These are phyloP conservation scores for Scomberomorus guttatus DNA, from an alignment of 2,797 vertebrate genomes.

Conservation along the genomic window DNA sequence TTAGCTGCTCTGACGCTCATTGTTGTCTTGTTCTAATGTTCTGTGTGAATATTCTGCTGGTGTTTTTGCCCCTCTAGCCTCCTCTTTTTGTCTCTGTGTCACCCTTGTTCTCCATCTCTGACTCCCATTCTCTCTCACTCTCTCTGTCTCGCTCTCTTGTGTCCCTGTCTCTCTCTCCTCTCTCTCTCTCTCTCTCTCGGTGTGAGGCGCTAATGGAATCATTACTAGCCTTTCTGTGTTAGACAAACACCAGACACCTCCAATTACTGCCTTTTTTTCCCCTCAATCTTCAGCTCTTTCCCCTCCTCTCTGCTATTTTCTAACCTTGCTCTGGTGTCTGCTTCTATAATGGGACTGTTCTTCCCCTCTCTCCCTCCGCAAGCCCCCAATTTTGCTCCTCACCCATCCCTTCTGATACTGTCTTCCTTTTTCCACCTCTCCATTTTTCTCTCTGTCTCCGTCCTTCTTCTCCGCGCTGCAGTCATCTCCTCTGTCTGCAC, in stretches of 20 bases:
- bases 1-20: slow-evolving; percentile 36
- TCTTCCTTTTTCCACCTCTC: slow-evolving; percentile 67
- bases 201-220: slow-evolving; percentile 86
- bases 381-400: slow-evolving; percentile 59
- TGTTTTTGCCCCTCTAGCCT: slow-evolving; percentile 43
- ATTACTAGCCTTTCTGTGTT: slow-evolving; percentile 84
- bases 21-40: slow-evolving; percentile 37
- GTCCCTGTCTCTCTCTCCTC: background rate
- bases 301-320: slow-evolving; percentile 70
- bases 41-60: slow-evolving; percentile 38
- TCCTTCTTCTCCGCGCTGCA: slow-evolving; percentile 23
- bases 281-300: slow-evolving; percentile 66
- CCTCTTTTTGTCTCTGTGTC: slow-evolving; percentile 34
- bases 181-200: slow-evolving; percentile 43
- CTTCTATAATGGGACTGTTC: slow-evolving; percentile 72
- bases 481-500: slow-evolving; percentile 65
- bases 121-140: slow-evolving; percentile 23
- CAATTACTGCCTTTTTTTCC: slow-evolving; percentile 77
- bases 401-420: slow-evolving; percentile 54
- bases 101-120: slow-evolving; percentile 10
- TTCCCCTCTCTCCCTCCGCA: slow-evolving; percentile 27
- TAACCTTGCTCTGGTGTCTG: slow-evolving; percentile 68
- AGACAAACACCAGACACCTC: slow-evolving; percentile 85
- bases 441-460: slow-evolving; percentile 59
- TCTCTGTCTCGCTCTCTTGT: background rate